Base-by-base conservation (phyloP, 2,888 invertebrate genomes). In the Adineta ricciae region DNA sequence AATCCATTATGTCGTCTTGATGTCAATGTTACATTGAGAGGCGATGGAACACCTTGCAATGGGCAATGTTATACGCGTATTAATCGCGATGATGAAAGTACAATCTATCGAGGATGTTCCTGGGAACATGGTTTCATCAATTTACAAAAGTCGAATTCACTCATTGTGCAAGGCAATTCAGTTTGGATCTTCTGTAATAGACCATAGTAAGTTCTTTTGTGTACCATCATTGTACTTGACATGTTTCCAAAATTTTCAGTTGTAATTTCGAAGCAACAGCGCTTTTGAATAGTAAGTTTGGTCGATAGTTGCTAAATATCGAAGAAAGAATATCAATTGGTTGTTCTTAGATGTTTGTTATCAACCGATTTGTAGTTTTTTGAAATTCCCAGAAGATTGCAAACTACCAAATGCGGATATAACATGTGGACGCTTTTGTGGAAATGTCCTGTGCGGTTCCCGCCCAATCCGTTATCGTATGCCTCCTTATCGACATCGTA, bases 51-150 rank as follows among this genome's bases (percentile, higher is more conserved):
- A 41, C 78, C 78, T 24, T 78, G 78, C 7, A 78, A 78, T 78
- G 78, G 78, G 2, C 78, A 78, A 78, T 78, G 78, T 78, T 78
- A 78, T 41, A 78, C 78, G n/a, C 38, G 78, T 41, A 78, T 78
- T 24, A 41, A 78, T 78, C 78, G 78, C n/a, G 41, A 5, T 41
- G 41, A 78, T 78, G 19, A 78, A 38, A 14, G 8, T 41, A 41
- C 41, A 2, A n/a, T 78, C 14, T 78, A 24, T 41, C 78, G 78
- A 41, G 78, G 78, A 24, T 78, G 78, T 8, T 78, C 78, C 38
- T 78, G 78, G 78, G 78, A 78, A 32, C 24, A 41, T 41, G 78
- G 78, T 41, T 78, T 78, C n/a, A 78, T 78, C 41, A 78, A 21
- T 41, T n/a, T 2, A 24, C 38, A 78, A 41, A 24, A 38, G 11